Percentiles rank a stretch among this genome's conserved stretches.
phyloP scores from a whole-genome alignment of 2,797 vertebrate species.

The Nannoperca obscura region DNA sequence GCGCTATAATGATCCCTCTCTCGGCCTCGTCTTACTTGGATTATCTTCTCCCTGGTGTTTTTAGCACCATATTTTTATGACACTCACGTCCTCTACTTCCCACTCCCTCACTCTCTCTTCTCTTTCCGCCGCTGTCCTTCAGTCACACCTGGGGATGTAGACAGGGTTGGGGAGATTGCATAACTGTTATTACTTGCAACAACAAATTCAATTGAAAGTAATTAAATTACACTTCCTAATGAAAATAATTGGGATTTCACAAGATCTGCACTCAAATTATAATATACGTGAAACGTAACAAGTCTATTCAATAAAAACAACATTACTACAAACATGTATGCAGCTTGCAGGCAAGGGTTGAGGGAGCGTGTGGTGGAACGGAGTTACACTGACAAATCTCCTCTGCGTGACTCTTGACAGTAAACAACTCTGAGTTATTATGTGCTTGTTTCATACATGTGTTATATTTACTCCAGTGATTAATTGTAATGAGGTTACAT shows the following conservation, averaged over 20 bases:
- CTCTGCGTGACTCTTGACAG: not conserved
- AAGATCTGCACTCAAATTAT: not conserved
- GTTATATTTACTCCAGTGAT: not conserved
- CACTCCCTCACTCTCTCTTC: not conserved
- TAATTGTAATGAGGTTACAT: constrained; percentile 3
- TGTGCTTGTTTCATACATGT: not conserved
- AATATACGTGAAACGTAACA: not conserved
- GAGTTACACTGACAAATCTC: too few species aligned
- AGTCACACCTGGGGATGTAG: not conserved
- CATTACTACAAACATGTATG: not conserved
- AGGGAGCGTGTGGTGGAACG: not conserved
- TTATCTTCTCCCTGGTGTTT: constrained; percentile 23
- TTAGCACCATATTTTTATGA: not conserved
- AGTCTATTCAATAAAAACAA: not conserved
- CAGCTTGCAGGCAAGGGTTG: not conserved
- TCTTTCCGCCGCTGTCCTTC: not conserved
- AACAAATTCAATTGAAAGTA: not conserved
- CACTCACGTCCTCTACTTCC: not conserved
- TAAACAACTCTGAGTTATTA: not conserved
- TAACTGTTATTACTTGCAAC: not conserved
- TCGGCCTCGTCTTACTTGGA: not conserved
- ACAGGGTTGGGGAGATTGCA: not conserved
- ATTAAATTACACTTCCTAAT: not conserved
- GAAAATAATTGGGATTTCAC: not conserved
- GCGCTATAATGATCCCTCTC: constrained; percentile 27